A percentile compares a stretch with the other conserved stretches of the same genome.
Evolutionary conservation across 2,888 invertebrate species (phyloP).

Genomic region (Heliconius aoede): DNA sequence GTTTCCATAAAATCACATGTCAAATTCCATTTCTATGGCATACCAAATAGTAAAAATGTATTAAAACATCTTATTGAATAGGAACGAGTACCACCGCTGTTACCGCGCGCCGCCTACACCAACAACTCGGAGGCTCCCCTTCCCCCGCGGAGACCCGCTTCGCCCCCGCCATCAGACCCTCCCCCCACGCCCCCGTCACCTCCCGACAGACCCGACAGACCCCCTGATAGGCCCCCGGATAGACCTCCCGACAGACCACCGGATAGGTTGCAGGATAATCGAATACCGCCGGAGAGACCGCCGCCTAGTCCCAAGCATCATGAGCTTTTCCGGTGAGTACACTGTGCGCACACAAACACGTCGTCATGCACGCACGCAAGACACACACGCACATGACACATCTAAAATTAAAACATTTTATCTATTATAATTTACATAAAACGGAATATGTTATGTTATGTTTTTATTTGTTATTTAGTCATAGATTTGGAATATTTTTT

Average conservation of each 20-base stretch:
- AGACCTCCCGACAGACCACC: constrained; percentile 38
- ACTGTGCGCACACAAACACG: too few species aligned
- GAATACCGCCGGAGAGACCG: constrained; percentile 64
- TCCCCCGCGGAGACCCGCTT: not conserved
- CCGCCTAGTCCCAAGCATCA: constrained; percentile 70
- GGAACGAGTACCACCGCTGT: constrained; percentile 69
- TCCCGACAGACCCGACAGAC: constrained; percentile 31
- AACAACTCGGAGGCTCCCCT: not conserved
- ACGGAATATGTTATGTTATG: not conserved
- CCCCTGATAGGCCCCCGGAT: constrained; percentile 40
- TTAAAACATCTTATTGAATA: constrained; percentile 34
- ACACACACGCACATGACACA: too few species aligned
- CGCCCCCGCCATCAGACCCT: constrained; percentile 16
- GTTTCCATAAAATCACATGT: too few species aligned
- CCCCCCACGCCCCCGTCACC: constrained; percentile 27
- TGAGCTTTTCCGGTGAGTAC: constrained; percentile 63
- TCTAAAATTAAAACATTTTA: too few species aligned
- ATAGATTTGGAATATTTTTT: too few species aligned
- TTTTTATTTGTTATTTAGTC: not conserved
- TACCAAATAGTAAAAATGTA: not conserved
- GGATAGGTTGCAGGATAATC: constrained; percentile 56
- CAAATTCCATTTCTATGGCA: too few species aligned
- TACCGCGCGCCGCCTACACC: constrained; percentile 58
- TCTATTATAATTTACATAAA: not conserved
- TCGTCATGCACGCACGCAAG: too few species aligned